Percentiles rank a stretch among this genome's conserved stretches.
Evolutionary conservation across 2,888 invertebrate genomes (phyloP).

Genomic region (Drosophila prolongata): DNA sequence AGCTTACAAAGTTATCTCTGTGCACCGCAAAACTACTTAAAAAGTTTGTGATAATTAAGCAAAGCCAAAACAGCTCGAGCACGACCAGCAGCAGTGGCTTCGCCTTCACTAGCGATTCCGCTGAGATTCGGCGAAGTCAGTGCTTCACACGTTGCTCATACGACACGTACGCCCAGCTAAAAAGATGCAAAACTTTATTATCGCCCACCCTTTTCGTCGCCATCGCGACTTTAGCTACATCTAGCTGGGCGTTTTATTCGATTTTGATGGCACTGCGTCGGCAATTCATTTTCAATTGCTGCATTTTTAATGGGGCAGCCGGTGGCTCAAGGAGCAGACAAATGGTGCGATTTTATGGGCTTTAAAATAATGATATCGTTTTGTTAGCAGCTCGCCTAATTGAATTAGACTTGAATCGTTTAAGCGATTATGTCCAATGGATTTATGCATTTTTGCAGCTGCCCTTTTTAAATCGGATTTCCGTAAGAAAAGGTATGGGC

Average conservation of each 20-base stretch:
- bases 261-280: constrained; percentile 66
- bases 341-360: constrained; percentile 17
- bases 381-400: background rate
- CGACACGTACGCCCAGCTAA: constrained; percentile 36
- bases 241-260: constrained; percentile 52
- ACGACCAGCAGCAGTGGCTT: constrained; percentile 30
- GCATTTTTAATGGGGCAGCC: constrained; percentile 69
- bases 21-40: constrained; percentile 72
- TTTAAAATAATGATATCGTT: constrained; percentile 17
- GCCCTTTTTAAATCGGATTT: too few species aligned
- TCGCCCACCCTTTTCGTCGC: constrained; percentile 2
- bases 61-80: constrained; percentile 70
- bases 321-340: constrained; percentile 10
- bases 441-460: too few species aligned
- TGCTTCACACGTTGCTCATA: constrained; percentile 41
- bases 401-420: constrained; percentile 1
- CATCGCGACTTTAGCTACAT: constrained; percentile 64
- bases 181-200: constrained; percentile 38
- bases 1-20: constrained; percentile 70
- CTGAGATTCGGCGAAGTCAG: constrained; percentile 21
- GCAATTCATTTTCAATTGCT: constrained; percentile 75
- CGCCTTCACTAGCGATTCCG: constrained; percentile 3
- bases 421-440: background rate
- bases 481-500: too few species aligned
- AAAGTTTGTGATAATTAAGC: constrained; percentile 78